phyloP scores from a whole-genome alignment of 2,797 vertebrate species.

The Sardinella longiceps region DNA sequence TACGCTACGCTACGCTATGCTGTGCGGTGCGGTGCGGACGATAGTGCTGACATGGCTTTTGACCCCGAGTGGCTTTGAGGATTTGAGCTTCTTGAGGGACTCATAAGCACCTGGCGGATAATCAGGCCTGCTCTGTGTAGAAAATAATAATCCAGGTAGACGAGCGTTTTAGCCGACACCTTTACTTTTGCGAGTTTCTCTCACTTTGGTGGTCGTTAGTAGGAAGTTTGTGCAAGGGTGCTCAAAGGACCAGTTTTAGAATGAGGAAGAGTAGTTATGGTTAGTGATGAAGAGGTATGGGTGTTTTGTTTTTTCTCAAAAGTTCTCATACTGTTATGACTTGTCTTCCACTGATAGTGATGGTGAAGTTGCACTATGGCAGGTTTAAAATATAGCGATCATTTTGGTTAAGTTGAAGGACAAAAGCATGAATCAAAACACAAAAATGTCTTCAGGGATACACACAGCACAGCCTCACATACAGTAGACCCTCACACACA shows the following conservation, averaged over 20 bases:
- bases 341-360: not conserved
- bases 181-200: not conserved
- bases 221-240: not conserved
- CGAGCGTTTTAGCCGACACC: not conserved
- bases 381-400: not conserved
- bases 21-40: too few relatives aligned
- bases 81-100: constrained; percentile 8
- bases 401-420: not conserved
- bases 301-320: not conserved
- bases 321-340: not conserved
- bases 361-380: not conserved
- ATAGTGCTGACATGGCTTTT: constrained; percentile 20
- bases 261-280: not conserved
- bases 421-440: not conserved
- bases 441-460: not conserved
- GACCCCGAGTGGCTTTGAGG: constrained; percentile 15
- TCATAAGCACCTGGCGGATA: not conserved
- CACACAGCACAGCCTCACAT: constrained; percentile 24
- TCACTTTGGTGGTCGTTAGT: not conserved
- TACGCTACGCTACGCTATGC: too few relatives aligned
- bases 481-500: constrained; percentile 45
- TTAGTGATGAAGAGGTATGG: not conserved
- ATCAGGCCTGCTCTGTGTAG: not conserved
- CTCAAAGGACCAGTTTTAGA: not conserved
- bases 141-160: not conserved